phyloP scores from a whole-genome alignment of 1,140 invertebrate genomes.

The Heliothis virescens region DNA sequence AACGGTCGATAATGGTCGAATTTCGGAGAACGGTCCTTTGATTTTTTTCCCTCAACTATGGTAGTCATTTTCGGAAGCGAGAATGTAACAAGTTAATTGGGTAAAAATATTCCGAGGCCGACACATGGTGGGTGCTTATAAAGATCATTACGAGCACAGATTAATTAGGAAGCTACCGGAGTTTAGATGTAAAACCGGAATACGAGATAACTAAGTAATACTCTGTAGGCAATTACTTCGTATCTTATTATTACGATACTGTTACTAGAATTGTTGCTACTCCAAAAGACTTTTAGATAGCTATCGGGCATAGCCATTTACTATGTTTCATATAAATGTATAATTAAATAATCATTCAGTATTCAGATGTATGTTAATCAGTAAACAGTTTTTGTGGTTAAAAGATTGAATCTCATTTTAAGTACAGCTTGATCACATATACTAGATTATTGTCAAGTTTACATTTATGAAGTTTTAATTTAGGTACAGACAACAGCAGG shows the following conservation, averaged over 20 bases:
- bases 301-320: background rate
- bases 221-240: constrained; percentile 44
- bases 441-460: background rate
- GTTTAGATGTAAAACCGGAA: constrained; percentile 51
- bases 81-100: constrained; percentile 85
- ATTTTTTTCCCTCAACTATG: constrained; percentile 68
- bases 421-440: background rate
- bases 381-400: background rate
- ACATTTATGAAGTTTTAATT: background rate
- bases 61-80: constrained; percentile 82
- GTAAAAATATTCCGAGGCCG: constrained; percentile 71
- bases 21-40: constrained; percentile 78
- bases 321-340: background rate
- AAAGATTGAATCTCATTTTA: constrained; percentile 4
- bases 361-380: constrained; percentile 10
- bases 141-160: constrained; percentile 66
- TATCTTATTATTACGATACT: constrained; percentile 38
- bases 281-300: constrained; percentile 34
- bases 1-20: constrained; percentile 79
- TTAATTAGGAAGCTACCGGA: constrained; percentile 71
- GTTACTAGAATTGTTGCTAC: constrained; percentile 41
- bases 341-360: constrained; percentile 8
- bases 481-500: too few species aligned
- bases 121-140: constrained; percentile 68
- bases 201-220: constrained; percentile 49